phyloP scores from a whole-genome alignment of 1,140 invertebrate species.

The Plodia interpunctella region DNA sequence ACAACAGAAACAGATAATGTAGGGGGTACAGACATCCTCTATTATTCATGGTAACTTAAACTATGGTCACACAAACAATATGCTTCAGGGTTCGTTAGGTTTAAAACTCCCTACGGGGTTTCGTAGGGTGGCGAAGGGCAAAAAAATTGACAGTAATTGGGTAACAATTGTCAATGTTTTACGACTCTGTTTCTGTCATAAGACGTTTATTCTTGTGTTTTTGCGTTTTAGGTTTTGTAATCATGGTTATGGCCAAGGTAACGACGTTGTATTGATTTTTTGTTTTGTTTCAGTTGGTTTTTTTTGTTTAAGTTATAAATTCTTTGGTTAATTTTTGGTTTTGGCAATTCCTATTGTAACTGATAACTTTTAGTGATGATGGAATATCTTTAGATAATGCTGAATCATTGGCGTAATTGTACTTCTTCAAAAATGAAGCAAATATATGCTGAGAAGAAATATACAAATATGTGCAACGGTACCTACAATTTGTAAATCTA shows the following conservation, averaged over 20 bases:
- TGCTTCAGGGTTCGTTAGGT: slow-evolving; percentile 38
- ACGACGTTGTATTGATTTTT: too few species aligned
- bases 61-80: slow-evolving; percentile 45
- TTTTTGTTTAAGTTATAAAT: background rate
- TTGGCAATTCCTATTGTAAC: too few species aligned
- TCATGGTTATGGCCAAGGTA: background rate
- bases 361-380: too few species aligned
- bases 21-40: slow-evolving; percentile 14
- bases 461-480: too few species aligned
- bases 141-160: slow-evolving; percentile 9
- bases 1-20: slow-evolving; percentile 7
- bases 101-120: slow-evolving; percentile 27
- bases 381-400: too few species aligned
- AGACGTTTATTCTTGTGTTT: background rate
- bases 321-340: background rate
- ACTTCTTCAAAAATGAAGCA: too few species aligned
- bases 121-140: background rate
- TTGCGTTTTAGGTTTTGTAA: background rate
- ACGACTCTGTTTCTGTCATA: background rate
- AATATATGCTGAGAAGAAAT: too few species aligned
- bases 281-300: too few species aligned
- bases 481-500: too few species aligned
- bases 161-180: background rate
- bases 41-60: slow-evolving; percentile 51
- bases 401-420: too few species aligned